These are phyloP conservation scores for Heliothis subflexa DNA, from an alignment of 1,140 invertebrate species.

Conservation along the genomic window DNA sequence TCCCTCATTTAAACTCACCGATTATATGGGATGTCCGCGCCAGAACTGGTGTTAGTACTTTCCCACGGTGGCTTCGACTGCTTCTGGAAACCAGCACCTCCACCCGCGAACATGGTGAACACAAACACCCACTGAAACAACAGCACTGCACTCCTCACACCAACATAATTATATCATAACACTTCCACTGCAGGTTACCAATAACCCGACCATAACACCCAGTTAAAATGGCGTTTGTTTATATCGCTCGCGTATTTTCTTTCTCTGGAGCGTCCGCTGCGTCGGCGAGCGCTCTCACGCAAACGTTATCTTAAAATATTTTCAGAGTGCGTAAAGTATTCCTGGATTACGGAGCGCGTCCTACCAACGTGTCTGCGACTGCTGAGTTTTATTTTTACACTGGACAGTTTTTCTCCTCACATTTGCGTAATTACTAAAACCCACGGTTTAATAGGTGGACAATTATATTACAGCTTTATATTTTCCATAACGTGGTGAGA, in stretches of 20 bases:
- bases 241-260: conserved; percentile 58
- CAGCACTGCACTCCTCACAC: conserved; percentile 43
- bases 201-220: not conserved
- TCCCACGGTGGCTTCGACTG: conserved; percentile 82
- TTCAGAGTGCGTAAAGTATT: conserved; percentile 70
- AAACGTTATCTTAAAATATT: conserved; percentile 67
- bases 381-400: conserved; percentile 80
- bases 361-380: conserved; percentile 64
- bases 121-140: conserved; percentile 47
- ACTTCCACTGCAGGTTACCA: not conserved
- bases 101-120: conserved; percentile 63
- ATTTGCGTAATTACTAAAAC: conserved; percentile 75
- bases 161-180: not conserved
- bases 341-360: conserved; percentile 60
- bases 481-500: not conserved
- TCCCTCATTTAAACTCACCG: conserved; percentile 63
- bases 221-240: conserved; percentile 48
- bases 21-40: conserved; percentile 65
- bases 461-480: conserved; percentile 60
- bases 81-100: conserved; percentile 79
- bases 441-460: conserved; percentile 43
- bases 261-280: conserved; percentile 45
- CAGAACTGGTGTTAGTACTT: conserved; percentile 58
- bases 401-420: conserved; percentile 65
- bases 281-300: conserved; percentile 53